These are phyloP conservation scores for Mareca penelope DNA, from an alignment of 2,797 vertebrate species.

Conservation along the genomic window DNA sequence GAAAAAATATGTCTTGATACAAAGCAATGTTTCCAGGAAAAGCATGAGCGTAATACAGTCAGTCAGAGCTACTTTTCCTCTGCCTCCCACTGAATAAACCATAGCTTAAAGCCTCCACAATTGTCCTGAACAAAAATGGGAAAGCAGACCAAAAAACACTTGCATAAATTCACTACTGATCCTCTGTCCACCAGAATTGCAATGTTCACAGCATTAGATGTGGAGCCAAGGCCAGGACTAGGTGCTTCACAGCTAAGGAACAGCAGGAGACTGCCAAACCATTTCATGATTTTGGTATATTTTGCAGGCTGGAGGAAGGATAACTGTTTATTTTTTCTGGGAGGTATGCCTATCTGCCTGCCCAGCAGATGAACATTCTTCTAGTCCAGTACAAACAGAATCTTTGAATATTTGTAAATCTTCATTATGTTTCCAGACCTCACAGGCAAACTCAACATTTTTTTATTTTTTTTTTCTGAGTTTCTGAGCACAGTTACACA, in stretches of 20 bases:
- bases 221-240: background rate
- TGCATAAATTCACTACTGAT: background rate
- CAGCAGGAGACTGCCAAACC: background rate
- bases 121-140: background rate
- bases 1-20: background rate
- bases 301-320: background rate
- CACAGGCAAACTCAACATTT: background rate
- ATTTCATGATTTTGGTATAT: background rate
- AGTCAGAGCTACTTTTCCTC: background rate
- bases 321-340: background rate
- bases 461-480: background rate
- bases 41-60: background rate
- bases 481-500: fast-evolving
- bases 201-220: background rate
- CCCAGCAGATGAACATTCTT: background rate
- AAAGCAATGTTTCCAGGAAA: background rate
- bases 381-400: background rate
- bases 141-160: background rate
- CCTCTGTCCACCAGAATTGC: background rate
- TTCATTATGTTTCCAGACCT: background rate
- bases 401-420: too few species aligned
- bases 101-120: background rate
- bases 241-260: background rate
- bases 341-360: background rate
- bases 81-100: background rate